Percentiles rank a stretch among this genome's conserved stretches.
Conservation (phyloP, 2,888 invertebrate species). For the Synanthedon andrenaeformis region DNA sequence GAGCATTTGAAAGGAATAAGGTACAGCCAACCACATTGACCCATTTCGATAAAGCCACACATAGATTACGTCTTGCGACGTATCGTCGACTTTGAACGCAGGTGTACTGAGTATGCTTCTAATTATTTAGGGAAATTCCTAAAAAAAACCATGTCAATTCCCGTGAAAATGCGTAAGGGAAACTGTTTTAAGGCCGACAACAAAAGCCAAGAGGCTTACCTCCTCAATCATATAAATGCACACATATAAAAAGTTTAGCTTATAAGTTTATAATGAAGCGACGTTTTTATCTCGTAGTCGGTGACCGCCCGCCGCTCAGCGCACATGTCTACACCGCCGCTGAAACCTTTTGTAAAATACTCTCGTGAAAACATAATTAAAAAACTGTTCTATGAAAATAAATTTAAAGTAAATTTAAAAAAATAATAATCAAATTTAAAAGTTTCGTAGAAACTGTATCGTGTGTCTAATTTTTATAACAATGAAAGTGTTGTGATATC, state of each 20-base stretch:
- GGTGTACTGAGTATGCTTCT: conserved; percentile 18
- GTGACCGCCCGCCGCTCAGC: conserved; percentile 53
- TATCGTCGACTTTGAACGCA: conserved; percentile 35
- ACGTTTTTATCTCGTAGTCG: conserved; percentile 70
- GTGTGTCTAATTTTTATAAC: conserved; percentile 47
- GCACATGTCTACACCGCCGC: conserved; percentile 51
- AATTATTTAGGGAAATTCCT: neutral
- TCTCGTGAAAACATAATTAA: conserved; percentile 37
- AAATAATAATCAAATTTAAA: conserved; percentile 32
- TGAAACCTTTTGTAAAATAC: conserved; percentile 36
- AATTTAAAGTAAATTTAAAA: conserved; percentile 29
- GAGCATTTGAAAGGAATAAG: conserved; percentile 17
- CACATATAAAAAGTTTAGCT: conserved; percentile 65
- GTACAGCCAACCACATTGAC: conserved; percentile 55
- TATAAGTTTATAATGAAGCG: conserved; percentile 70
- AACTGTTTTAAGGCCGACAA: conserved; percentile 58
- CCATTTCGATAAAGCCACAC: conserved; percentile 62
- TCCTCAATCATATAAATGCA: conserved; percentile 50
- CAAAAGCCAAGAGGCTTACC: conserved; percentile 54
- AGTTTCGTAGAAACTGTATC: conserved; percentile 9
- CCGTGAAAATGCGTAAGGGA: conserved; percentile 30
- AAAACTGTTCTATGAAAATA: conserved; percentile 37
- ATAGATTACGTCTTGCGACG: conserved; percentile 56
- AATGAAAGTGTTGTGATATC: conserved; percentile 61
- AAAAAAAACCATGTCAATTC: too few species aligned